Conservation (phyloP, 1,140 invertebrate species). For the Aphelenchoides fujianensis region DNA sequence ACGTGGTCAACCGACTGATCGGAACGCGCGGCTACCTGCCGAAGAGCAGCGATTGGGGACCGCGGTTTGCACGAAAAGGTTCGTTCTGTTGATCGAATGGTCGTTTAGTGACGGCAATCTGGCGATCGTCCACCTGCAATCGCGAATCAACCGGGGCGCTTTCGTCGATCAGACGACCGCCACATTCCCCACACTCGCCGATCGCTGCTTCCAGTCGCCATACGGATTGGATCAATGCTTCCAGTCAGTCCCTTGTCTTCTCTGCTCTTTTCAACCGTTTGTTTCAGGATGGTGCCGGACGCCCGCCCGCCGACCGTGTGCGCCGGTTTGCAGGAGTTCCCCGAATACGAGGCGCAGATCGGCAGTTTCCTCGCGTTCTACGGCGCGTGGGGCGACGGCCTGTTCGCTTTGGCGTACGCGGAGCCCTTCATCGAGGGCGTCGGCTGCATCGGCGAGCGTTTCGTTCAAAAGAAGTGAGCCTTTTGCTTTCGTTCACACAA, state of each 20-base stretch:
- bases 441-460: neutral
- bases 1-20: neutral
- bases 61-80: neutral
- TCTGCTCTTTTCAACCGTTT: neutral
- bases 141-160: neutral
- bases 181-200: neutral
- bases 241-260: neutral
- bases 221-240: constrained; percentile 1
- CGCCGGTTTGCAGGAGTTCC: neutral
- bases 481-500: neutral
- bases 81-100: neutral
- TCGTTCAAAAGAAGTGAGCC: neutral
- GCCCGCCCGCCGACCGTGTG: neutral
- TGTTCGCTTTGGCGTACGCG: neutral
- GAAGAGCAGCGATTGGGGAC: neutral
- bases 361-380: neutral
- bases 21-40: neutral
- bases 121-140: neutral
- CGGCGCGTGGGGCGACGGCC: too few species aligned
- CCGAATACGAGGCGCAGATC: neutral
- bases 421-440: neutral
- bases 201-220: neutral
- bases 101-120: constrained; percentile 7
- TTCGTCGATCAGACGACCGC: neutral
- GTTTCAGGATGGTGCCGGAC: neutral